These are phyloP conservation scores for Drosophila tripunctata DNA, from an alignment of 2,888 invertebrate genomes.

Conservation along the genomic window DNA sequence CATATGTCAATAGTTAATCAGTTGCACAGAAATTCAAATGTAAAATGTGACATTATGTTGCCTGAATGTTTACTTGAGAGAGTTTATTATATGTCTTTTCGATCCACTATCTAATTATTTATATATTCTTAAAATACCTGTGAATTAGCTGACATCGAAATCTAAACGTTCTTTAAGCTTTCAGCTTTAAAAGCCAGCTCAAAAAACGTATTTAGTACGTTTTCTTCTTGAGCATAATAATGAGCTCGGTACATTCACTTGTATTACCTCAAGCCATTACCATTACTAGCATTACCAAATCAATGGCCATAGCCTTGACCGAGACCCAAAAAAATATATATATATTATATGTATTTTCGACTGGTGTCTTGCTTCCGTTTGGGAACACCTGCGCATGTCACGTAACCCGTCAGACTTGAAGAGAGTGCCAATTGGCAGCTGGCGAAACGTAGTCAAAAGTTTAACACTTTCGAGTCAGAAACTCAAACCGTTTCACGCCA, in stretches of 20 bases:
- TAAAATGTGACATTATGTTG: background rate
- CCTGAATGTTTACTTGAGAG: conserved; percentile 11
- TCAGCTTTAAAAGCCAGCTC: background rate
- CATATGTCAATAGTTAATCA: conserved; percentile 54
- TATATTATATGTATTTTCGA: background rate
- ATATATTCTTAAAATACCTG: background rate
- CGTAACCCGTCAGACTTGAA: conserved; percentile 46
- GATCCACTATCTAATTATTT: background rate
- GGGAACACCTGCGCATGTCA: conserved; percentile 52
- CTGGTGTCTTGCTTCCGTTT: conserved; percentile 46
- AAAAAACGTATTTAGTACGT: background rate
- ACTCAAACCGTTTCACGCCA: conserved; percentile 76
- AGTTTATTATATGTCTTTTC: background rate
- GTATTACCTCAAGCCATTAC: background rate
- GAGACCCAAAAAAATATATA: conserved; percentile 56
- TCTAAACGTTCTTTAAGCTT: background rate
- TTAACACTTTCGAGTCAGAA: conserved; percentile 56
- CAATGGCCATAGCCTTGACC: conserved; percentile 63
- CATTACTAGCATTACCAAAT: conserved; percentile 7
- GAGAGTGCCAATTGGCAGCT: conserved; percentile 46
- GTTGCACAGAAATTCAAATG: conserved; percentile 23
- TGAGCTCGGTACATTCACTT: conserved; percentile 3
- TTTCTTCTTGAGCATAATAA: background rate
- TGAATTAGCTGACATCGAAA: background rate
- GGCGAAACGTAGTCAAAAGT: conserved; percentile 41